These are phyloP conservation scores for Pilophorus perplexus DNA, from an alignment of 2,888 invertebrate species.

Conservation along the genomic window DNA sequence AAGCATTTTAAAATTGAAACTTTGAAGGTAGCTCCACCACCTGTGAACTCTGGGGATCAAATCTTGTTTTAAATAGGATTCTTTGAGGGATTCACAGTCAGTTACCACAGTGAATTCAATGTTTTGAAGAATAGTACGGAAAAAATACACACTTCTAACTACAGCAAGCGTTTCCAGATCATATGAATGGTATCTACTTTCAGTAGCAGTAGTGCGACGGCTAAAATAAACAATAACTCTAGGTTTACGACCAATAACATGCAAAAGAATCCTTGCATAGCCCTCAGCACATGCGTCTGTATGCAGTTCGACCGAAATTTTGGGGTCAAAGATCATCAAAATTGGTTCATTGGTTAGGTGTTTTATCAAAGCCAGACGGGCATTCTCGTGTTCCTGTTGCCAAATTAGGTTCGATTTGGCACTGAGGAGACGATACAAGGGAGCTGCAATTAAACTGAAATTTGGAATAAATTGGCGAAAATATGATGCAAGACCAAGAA, in stretches of 20 bases:
- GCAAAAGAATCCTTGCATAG: constrained; percentile 32
- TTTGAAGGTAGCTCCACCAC: constrained; percentile 50
- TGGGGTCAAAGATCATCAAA: constrained; percentile 34
- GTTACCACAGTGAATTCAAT: constrained; percentile 50
- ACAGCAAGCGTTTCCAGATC: constrained; percentile 52
- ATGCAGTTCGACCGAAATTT: too few relatives aligned
- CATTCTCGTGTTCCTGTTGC: constrained; percentile 3
- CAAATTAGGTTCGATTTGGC: too few relatives aligned
- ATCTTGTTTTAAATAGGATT: constrained; percentile 49
- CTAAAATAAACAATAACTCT: constrained; percentile 50
- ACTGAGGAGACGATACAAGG: too few relatives aligned
- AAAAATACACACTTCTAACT: constrained; percentile 50
- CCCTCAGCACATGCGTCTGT: constrained; percentile 27
- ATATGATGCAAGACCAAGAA: constrained; percentile 19
- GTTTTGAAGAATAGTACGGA: constrained; percentile 51
- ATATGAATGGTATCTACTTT: constrained; percentile 51
- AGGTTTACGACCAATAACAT: neutral
- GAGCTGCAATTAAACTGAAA: too few relatives aligned
- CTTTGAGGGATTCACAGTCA: constrained; percentile 51
- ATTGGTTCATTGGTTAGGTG: constrained; percentile 24
- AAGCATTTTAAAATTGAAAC: too few relatives aligned
- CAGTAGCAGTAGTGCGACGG: constrained; percentile 50
- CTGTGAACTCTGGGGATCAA: constrained; percentile 49
- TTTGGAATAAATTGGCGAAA: too few relatives aligned
- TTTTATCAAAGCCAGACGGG: constrained; percentile 3